Base-by-base conservation (phyloP, 1,140 invertebrate species). In the Araneus ventricosus region DNA sequence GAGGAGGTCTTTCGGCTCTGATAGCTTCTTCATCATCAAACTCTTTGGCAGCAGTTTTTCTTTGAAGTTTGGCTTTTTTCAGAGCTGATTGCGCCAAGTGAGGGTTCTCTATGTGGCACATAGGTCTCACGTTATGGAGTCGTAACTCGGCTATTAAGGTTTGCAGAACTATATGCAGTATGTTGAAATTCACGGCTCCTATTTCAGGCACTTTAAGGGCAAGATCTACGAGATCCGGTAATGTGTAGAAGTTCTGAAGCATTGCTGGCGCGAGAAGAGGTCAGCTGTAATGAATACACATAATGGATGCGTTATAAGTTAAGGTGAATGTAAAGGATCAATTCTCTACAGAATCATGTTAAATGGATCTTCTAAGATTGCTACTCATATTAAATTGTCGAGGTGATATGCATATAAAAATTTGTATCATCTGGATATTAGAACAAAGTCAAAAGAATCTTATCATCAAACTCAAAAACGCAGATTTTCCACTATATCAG, bases 131-230 rank as follows among this genome's bases (percentile, higher is more conserved):
- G 20, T 87, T 37, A 6, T 41, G 22, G 0, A 93, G 17, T n/a
- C 57, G n/a, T 52, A 89, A 30, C 24, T 86, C 84, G 0, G 27
- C 24, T 10, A 93, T 52, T 4, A 93, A 90, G 14, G 88, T 39
- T 39, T 52, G 30, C 7, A 93, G 17, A 22, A 93, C 37, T 0
- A 70, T 90, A 24, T 88, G 45, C 37, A 93, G 39, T 20, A 93
- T 86, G n/a, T 93, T 93, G 88, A 93, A 93, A 41, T 93, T 93
- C 1, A 93, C 93, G 1, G 75, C 80, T 59, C 93, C 93, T 20
- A 85, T 14, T 67, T 91, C 93, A 8, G 93, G 93, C 0, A 67
- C 63, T 41, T 67, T 57, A 0, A 93, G 61, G 24, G 93, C 93
- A 2, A 93, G 34, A 39, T 93, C 93, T 7, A 93, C 27, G 0